Percentiles rank a stretch among this genome's conserved stretches.
These are phyloP conservation scores for Halesus radiatus DNA, from an alignment of 1,140 invertebrate species.

Conservation along the genomic window DNA sequence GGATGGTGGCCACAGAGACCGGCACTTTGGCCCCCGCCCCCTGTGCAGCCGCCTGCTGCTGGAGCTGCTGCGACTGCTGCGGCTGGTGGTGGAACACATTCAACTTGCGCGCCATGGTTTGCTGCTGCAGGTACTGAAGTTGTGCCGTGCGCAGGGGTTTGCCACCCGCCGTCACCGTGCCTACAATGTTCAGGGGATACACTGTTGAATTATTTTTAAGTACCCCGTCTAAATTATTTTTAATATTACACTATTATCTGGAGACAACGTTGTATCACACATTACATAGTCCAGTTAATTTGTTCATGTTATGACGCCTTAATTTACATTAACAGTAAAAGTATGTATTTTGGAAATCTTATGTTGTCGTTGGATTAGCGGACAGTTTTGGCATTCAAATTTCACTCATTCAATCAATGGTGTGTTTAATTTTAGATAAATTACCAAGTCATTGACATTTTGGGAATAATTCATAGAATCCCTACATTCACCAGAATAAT, in stretches of 20 bases:
- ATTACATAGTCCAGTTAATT: too few species aligned
- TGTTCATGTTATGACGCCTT: too few species aligned
- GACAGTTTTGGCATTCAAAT: too few species aligned
- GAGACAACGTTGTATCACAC: too few species aligned
- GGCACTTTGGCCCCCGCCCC: constrained; percentile 46
- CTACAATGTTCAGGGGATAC: constrained; percentile 30
- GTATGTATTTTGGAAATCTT: too few species aligned
- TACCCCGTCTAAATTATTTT: not conserved
- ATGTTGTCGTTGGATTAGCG: too few species aligned
- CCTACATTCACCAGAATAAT: too few species aligned
- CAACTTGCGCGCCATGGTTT: constrained; percentile 62
- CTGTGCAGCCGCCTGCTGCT: constrained; percentile 43
- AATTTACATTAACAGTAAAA: too few species aligned
- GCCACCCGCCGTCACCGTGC: constrained; percentile 62
- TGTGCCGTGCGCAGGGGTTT: constrained; percentile 69
- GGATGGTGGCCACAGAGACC: constrained; percentile 62
- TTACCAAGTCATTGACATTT: too few species aligned
- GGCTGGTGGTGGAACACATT: constrained; percentile 62
- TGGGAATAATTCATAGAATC: too few species aligned
- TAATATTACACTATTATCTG: not conserved
- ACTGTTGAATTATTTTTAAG: constrained; percentile 21
- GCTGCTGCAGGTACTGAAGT: constrained; percentile 69
- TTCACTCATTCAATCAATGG: too few species aligned
- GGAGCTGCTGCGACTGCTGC: constrained; percentile 14
- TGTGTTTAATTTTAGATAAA: too few species aligned